A percentile compares a stretch with the other conserved stretches of the same genome.
Conservation (phyloP, 2,888 invertebrate genomes). For the Ariolimax columbianus region DNA sequence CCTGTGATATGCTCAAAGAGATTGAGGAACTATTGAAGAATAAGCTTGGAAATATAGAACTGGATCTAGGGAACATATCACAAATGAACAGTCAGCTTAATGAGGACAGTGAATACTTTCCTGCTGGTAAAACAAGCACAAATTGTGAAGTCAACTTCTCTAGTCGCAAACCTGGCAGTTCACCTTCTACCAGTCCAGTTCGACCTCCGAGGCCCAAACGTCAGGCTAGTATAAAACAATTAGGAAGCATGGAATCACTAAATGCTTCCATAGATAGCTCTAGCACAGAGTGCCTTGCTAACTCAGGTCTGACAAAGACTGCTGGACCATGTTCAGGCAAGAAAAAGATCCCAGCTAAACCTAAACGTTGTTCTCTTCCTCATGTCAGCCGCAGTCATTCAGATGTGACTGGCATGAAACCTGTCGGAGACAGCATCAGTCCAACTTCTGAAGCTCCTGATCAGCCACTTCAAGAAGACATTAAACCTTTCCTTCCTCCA, state of each 20-base stretch:
- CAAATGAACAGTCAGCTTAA: conserved; percentile 53
- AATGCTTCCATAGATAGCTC: conserved; percentile 28
- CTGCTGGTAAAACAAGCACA: neutral
- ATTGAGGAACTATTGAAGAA: conserved; percentile 56
- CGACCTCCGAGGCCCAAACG: conserved; percentile 68
- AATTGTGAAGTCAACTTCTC: neutral
- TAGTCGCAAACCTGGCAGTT: neutral
- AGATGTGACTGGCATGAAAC: conserved; percentile 66
- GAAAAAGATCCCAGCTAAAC: conserved; percentile 69
- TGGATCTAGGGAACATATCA: conserved; percentile 53
- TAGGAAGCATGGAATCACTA: conserved; percentile 32
- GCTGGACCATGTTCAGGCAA: conserved; percentile 49
- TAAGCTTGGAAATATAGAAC: conserved; percentile 45
- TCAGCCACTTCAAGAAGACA: conserved; percentile 25
- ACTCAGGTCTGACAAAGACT: conserved; percentile 45
- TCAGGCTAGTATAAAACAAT: conserved; percentile 55
- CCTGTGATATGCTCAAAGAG: conserved; percentile 59
- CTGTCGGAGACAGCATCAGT: conserved; percentile 56
- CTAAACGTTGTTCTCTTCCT: conserved; percentile 64
- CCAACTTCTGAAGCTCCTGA: neutral
- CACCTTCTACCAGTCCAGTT: conserved; percentile 56
- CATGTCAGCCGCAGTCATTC: conserved; percentile 68
- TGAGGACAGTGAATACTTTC: conserved; percentile 32
- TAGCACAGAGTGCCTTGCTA: conserved; percentile 49
- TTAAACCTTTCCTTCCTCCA: conserved; percentile 54